phyloP scores from a whole-genome alignment of 2,888 invertebrate species.

The Drosophila atroscutellata region DNA sequence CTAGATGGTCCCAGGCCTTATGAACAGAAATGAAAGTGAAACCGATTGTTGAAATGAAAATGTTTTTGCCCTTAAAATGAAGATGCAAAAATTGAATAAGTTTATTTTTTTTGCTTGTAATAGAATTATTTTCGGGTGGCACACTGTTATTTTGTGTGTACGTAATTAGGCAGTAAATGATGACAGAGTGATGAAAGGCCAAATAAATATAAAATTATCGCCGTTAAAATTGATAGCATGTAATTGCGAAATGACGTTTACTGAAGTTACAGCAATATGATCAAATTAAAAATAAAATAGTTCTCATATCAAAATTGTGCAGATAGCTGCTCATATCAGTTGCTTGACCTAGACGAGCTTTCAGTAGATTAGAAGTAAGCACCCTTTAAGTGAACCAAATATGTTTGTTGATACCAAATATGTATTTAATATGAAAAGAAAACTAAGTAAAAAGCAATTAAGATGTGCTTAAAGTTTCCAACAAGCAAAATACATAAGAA shows the following conservation, averaged over 20 bases:
- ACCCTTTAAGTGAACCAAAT: conserved; percentile 3
- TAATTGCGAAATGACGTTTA: conserved; percentile 3
- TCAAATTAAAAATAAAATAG: background rate
- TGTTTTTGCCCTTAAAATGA: background rate
- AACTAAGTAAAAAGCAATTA: conserved; percentile 21
- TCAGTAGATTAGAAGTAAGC: conserved; percentile 15
- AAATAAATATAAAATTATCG: conserved; percentile 17
- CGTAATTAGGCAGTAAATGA: conserved; percentile 11
- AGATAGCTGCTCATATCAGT: conserved; percentile 21
- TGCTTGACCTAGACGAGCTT: conserved; percentile 26
- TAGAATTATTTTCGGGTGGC: background rate
- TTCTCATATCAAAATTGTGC: conserved; percentile 13
- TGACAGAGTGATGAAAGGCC: conserved; percentile 3
- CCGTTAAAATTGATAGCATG: conserved; percentile 12
- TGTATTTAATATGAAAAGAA: background rate
- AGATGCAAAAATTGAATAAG: conserved; percentile 14
- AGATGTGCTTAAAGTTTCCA: conserved; percentile 1
- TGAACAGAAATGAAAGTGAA: conserved; percentile 45
- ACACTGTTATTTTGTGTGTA: background rate
- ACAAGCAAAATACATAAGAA: conserved; percentile 3
- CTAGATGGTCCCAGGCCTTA: conserved; percentile 19
- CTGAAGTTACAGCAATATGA: background rate
- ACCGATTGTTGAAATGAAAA: conserved; percentile 23
- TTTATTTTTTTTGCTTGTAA: background rate
- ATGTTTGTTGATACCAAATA: background rate